A percentile compares a stretch with the other conserved stretches of the same genome.
phyloP scores from a whole-genome alignment of 2,888 invertebrate genomes.

The Troides helena region DNA sequence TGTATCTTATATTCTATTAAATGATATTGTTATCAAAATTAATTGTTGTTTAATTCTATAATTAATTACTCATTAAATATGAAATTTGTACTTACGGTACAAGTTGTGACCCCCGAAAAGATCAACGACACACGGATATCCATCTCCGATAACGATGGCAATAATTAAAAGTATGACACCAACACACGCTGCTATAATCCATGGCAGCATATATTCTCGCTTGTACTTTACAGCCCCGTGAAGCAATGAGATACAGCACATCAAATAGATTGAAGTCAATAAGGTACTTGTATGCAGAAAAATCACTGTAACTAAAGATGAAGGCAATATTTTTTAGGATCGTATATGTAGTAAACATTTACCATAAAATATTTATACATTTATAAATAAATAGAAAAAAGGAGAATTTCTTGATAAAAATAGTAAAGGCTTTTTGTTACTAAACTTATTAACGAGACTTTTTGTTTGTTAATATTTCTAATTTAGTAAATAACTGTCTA shows the following conservation, averaged over 20 bases:
- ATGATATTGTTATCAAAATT: too few species aligned
- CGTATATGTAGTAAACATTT: neutral
- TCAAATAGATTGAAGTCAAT: constrained; percentile 67
- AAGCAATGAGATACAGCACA: constrained; percentile 71
- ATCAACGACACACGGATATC: constrained; percentile 63
- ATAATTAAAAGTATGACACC: constrained; percentile 58
- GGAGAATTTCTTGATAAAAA: neutral
- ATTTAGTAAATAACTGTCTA: too few species aligned
- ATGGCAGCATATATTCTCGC: constrained; percentile 69
- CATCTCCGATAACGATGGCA: constrained; percentile 61
- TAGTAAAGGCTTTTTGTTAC: too few species aligned
- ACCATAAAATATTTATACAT: neutral
- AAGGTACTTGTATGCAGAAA: constrained; percentile 72
- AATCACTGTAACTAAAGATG: constrained; percentile 68
- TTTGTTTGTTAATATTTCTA: too few species aligned
- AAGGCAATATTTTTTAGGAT: neutral
- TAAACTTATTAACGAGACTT: too few species aligned
- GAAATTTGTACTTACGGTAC: constrained; percentile 61
- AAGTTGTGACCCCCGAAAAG: constrained; percentile 68
- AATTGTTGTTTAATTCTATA: too few species aligned
- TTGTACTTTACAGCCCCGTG: constrained; percentile 73
- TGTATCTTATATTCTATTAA: too few species aligned
- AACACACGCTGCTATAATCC: constrained; percentile 69
- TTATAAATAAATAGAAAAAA: neutral
- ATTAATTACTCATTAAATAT: neutral